Evolutionary conservation across 2,113 vertebrate genomes (phyloP).

Genomic region (Tympanuchus pallidicinctus): DNA sequence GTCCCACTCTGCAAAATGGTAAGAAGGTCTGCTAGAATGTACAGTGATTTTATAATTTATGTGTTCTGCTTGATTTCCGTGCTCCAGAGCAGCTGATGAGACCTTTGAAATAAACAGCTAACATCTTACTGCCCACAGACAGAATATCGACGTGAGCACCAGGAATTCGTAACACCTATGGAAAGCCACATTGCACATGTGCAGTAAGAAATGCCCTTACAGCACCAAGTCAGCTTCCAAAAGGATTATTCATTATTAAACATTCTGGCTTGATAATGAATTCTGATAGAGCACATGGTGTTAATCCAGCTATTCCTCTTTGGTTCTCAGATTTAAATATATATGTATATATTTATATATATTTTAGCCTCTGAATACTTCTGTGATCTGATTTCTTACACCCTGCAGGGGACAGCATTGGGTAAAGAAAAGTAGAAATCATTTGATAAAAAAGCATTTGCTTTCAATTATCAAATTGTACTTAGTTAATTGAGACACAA

Average conservation of each 20-base stretch:
- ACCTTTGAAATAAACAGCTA: background rate
- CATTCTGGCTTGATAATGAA: slow-evolving; percentile 2
- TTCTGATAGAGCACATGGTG: background rate
- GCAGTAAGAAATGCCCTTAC: background rate
- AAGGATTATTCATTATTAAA: background rate
- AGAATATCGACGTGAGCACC: slow-evolving; percentile 17
- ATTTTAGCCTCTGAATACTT: slow-evolving; percentile 41
- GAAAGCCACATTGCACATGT: background rate
- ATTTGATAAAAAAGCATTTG: slow-evolving; percentile 79
- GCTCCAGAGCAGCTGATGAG: slow-evolving; percentile 13
- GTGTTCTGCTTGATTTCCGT: slow-evolving; percentile 22
- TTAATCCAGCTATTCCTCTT: slow-evolving; percentile 13
- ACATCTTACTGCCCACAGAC: background rate
- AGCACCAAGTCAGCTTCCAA: slow-evolving; percentile 2
- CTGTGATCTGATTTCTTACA: slow-evolving; percentile 78
- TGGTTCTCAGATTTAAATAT: background rate
- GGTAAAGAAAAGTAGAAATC: slow-evolving; percentile 81
- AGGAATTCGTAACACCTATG: slow-evolving; percentile 12
- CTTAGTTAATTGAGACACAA: slow-evolving; percentile 79
- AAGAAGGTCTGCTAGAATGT: background rate
- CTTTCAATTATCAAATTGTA: slow-evolving; percentile 80
- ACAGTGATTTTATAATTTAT: background rate
- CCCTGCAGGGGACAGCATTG: slow-evolving; percentile 87
- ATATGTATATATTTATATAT: background rate
- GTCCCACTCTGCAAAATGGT: background rate